Evolutionary conservation across 2,113 vertebrate genomes (phyloP).

Genomic region (Panurus biarmicus): DNA sequence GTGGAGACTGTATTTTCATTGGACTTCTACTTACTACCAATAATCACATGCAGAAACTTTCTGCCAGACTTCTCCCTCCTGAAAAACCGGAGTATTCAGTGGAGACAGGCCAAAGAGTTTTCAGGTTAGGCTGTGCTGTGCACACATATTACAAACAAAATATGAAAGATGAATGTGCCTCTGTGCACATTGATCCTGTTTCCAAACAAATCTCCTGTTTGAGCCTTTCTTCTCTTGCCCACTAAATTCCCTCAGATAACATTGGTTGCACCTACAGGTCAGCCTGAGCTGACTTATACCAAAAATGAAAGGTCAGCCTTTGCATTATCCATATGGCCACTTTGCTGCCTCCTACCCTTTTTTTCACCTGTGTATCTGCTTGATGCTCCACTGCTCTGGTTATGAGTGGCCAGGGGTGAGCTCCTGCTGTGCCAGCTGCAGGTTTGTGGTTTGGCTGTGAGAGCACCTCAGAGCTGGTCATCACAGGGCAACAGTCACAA

Average conservation of each 20-base stretch:
- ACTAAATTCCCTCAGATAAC: background rate
- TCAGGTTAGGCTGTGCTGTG: background rate
- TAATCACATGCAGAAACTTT: background rate
- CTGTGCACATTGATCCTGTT: background rate
- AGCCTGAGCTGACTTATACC: background rate
- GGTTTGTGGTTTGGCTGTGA: background rate
- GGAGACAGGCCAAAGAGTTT: background rate
- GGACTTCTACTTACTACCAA: background rate
- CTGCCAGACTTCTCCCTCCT: background rate
- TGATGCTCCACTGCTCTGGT: background rate
- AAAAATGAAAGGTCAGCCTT: background rate
- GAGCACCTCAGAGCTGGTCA: fast-evolving
- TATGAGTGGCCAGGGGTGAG: fast-evolving
- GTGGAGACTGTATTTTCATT: background rate
- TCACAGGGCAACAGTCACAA: background rate
- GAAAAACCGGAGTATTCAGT: background rate
- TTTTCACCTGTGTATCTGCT: background rate
- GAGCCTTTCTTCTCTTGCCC: background rate
- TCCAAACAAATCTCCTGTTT: background rate
- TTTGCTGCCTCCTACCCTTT: background rate
- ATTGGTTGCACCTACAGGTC: background rate
- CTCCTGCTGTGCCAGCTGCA: background rate
- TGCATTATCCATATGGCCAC: background rate
- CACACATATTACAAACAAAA: background rate
- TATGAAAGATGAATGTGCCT: background rate